These are phyloP conservation scores for Ia io DNA, from an alignment of 2,113 vertebrate species.

Conservation along the genomic window DNA sequence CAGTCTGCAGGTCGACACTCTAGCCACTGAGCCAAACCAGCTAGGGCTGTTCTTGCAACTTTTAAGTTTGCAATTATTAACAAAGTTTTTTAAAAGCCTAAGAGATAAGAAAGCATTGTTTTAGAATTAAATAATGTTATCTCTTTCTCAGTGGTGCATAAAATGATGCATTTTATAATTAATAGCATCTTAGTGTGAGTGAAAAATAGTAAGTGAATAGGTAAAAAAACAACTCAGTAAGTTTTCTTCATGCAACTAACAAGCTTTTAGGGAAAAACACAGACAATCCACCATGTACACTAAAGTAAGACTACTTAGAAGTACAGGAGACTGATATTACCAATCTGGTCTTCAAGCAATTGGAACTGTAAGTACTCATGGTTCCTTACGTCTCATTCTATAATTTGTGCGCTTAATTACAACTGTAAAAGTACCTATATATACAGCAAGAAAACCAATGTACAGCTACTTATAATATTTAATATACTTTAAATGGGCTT, in stretches of 20 bases:
- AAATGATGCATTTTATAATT: not conserved
- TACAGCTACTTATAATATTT: not conserved
- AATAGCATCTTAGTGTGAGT: not conserved
- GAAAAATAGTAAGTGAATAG: not conserved
- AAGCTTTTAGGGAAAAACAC: not conserved
- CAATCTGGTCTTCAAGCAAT: not conserved
- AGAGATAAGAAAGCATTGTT: not conserved
- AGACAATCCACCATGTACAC: not conserved
- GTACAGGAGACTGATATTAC: not conserved
- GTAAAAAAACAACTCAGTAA: not conserved
- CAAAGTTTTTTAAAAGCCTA: not conserved
- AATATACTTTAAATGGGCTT: not conserved
- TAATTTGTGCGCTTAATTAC: not conserved
- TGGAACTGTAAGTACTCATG: not conserved
- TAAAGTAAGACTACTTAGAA: not conserved
- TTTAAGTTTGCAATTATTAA: not conserved
- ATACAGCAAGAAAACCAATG: not conserved
- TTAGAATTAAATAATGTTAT: slow-evolving; percentile 14
- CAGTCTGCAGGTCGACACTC: no score
- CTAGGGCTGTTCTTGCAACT: not conserved
- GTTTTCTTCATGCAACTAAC: not conserved
- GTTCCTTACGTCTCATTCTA: not conserved
- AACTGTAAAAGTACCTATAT: not conserved
- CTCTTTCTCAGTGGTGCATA: not conserved
- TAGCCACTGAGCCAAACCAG: no score